These are phyloP conservation scores for Notiomystis cincta DNA, from an alignment of 2,113 vertebrate genomes.

Conservation along the genomic window DNA sequence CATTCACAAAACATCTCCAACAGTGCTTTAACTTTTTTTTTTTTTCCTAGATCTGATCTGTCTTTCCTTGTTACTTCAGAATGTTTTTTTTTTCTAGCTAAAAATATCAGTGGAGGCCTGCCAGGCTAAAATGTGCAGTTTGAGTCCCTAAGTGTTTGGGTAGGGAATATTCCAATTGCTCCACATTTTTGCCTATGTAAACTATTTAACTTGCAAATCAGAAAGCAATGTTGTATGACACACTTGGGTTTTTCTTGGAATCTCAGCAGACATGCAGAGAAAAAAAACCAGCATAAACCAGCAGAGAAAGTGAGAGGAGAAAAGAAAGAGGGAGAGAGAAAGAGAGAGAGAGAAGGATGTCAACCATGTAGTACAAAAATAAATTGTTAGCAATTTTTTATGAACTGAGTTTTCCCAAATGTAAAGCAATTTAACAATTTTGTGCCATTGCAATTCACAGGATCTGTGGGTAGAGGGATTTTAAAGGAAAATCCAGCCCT, in stretches of 20 bases:
- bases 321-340: neutral
- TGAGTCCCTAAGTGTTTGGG: slow-evolving; percentile 51
- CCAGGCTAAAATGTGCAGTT: slow-evolving; percentile 56
- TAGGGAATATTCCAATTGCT: slow-evolving; percentile 58
- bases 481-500: slow-evolving; percentile 46
- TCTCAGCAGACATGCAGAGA: slow-evolving; percentile 43
- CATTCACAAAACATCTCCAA: neutral
- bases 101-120: slow-evolving; percentile 53
- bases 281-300: neutral
- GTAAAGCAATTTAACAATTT: slow-evolving; percentile 68
- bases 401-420: slow-evolving; percentile 62
- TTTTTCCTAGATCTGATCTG: neutral
- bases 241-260: slow-evolving; percentile 62
- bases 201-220: slow-evolving; percentile 70
- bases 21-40: neutral
- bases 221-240: slow-evolving; percentile 65
- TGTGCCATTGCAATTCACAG: slow-evolving; percentile 34
- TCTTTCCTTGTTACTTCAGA: slow-evolving; percentile 35
- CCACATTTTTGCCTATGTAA: slow-evolving; percentile 61
- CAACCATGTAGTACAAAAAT: slow-evolving; percentile 55
- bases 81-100: neutral
- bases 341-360: slow-evolving; percentile 16
- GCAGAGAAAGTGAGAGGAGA: neutral
- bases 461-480: slow-evolving; percentile 35
- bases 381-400: slow-evolving; percentile 63